These are phyloP conservation scores for Suricata suricatta DNA, from an alignment of 2,113 vertebrate species.

Conservation along the genomic window DNA sequence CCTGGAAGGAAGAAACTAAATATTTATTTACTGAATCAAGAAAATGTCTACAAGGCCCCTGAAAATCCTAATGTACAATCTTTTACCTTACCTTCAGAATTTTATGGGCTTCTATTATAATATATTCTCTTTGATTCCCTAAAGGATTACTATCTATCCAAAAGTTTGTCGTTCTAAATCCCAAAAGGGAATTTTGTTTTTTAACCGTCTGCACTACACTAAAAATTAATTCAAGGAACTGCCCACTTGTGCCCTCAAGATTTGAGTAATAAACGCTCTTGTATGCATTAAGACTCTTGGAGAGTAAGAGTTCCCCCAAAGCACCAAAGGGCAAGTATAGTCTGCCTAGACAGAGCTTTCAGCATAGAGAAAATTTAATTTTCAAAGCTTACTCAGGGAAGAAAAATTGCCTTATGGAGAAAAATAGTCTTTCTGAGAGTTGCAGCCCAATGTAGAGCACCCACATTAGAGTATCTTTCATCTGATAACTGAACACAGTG, in stretches of 20 bases:
- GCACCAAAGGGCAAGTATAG: slow-evolving; percentile 42
- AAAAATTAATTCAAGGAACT: slow-evolving; percentile 69
- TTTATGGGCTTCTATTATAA: neutral
- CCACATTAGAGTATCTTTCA: neutral
- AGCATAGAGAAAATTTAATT: slow-evolving; percentile 46
- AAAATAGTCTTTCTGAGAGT: neutral
- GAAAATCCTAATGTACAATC: neutral
- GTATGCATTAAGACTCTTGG: slow-evolving; percentile 53
- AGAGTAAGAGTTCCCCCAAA: slow-evolving; percentile 41
- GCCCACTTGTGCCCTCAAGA: slow-evolving; percentile 37
- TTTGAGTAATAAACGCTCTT: slow-evolving; percentile 53
- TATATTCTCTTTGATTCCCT: neutral
- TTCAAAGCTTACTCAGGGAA: neutral
- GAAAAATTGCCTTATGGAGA: neutral
- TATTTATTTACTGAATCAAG: neutral
- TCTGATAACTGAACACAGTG: neutral
- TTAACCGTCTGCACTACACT: neutral
- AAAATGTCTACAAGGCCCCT: neutral
- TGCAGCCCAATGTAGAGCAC: neutral
- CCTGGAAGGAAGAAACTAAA: neutral
- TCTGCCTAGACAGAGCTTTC: slow-evolving; percentile 52
- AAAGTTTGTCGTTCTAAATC: neutral
- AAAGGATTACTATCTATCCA: neutral
- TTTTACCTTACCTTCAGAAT: neutral
- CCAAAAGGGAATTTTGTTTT: slow-evolving; percentile 48